Percentiles rank a stretch among this genome's conserved stretches.
These are phyloP conservation scores for Oscheius sp. DNA, from an alignment of 2,888 invertebrate species.

Conservation along the genomic window DNA sequence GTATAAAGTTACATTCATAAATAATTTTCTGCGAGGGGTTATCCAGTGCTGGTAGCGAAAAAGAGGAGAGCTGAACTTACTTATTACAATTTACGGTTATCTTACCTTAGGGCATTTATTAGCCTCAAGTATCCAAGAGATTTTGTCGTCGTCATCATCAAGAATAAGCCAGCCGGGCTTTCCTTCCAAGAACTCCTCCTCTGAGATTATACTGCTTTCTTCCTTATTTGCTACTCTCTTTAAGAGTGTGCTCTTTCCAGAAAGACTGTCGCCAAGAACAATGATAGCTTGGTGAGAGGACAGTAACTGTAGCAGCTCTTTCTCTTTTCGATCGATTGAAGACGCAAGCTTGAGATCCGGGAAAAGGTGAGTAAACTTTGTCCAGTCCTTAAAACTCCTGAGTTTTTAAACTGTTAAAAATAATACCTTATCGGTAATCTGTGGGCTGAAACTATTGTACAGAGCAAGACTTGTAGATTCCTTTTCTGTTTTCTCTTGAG, in stretches of 20 bases:
- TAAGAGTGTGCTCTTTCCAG: conserved; percentile 15
- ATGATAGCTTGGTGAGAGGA: not conserved
- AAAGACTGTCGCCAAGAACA: not conserved
- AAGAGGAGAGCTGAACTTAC: conserved; percentile 1
- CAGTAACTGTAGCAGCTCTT: conserved; percentile 6
- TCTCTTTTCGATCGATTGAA: conserved; percentile 5
- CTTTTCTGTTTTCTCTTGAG: not conserved
- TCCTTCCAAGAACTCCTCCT: not conserved
- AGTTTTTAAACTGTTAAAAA: no score
- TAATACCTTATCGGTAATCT: not conserved
- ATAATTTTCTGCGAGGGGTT: conserved; percentile 3
- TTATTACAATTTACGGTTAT: not conserved
- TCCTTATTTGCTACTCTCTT: not conserved
- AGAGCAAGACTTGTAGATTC: not conserved
- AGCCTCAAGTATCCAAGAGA: not conserved
- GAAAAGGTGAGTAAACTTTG: not conserved
- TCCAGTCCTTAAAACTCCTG: not conserved
- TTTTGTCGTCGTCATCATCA: conserved; percentile 1
- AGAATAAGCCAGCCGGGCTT: conserved; percentile 1
- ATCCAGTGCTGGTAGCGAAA: not conserved
- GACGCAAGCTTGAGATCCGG: not conserved
- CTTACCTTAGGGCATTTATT: not conserved
- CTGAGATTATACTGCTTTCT: not conserved
- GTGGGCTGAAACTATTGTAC: not conserved
- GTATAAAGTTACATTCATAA: conserved; percentile 3